phyloP scores from a whole-genome alignment of 2,797 vertebrate genomes.

The Chloroceryle amazona region DNA sequence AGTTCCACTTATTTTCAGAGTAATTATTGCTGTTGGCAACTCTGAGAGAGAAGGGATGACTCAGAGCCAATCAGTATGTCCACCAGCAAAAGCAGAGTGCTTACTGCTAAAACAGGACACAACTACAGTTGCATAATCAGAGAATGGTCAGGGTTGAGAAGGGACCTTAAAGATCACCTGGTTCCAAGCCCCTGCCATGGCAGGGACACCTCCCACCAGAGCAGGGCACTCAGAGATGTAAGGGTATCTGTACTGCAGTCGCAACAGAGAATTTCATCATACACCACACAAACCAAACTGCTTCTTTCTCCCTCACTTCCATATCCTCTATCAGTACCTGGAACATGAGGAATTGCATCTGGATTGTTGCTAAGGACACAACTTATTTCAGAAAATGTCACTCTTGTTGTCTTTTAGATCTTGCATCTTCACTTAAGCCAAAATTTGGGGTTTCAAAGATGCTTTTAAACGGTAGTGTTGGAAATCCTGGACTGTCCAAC shows the following conservation, averaged over 20 bases:
- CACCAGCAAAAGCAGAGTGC: constrained; percentile 34
- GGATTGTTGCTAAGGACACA: not conserved
- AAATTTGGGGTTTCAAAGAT: not conserved
- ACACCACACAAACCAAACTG: not conserved
- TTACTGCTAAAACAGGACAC: constrained; percentile 24
- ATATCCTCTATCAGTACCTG: not conserved
- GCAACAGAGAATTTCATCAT: not conserved
- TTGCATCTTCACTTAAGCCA: not conserved
- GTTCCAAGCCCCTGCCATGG: too few relatives aligned
- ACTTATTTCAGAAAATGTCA: not conserved
- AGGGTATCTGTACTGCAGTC: not conserved
- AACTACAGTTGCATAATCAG: not conserved
- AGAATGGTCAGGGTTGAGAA: too few relatives aligned
- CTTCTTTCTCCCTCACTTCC: not conserved
- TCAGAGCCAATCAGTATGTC: constrained; percentile 52
- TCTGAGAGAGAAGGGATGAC: constrained; percentile 52
- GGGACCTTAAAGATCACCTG: too few relatives aligned
- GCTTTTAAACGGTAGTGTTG: not conserved
- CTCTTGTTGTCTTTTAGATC: not conserved
- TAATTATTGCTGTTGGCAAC: constrained; percentile 8
- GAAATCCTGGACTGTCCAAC: not conserved
- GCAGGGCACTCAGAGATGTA: not conserved
- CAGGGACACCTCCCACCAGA: too few relatives aligned
- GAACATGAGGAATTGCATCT: not conserved
- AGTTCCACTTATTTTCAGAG: constrained; percentile 45